These are phyloP conservation scores for Rhagium mordax DNA, from an alignment of 2,888 invertebrate species.

Conservation along the genomic window DNA sequence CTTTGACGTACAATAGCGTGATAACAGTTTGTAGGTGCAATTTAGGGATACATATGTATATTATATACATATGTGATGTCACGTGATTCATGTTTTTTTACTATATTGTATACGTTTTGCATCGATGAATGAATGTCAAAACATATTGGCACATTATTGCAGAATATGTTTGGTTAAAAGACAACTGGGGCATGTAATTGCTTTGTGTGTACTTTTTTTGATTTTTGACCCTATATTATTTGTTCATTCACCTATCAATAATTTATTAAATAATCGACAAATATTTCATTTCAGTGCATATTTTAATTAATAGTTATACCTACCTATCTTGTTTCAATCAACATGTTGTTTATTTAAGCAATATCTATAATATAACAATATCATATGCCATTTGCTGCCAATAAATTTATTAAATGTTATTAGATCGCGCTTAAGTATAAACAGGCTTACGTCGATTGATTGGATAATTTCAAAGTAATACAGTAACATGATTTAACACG, in stretches of 20 bases:
- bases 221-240: slow-evolving; percentile 24
- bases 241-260: slow-evolving; percentile 24
- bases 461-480: too few relatives aligned
- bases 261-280: background rate
- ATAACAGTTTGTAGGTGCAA: too few relatives aligned
- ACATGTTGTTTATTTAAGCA: background rate
- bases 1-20: too few relatives aligned
- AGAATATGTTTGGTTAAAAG: background rate
- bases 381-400: background rate
- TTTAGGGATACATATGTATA: too few relatives aligned
- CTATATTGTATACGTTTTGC: slow-evolving; percentile 15
- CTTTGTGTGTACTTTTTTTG: slow-evolving; percentile 16
- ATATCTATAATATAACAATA: background rate
- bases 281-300: background rate
- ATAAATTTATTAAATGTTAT: too few relatives aligned
- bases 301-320: slow-evolving; percentile 5
- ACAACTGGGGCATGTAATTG: slow-evolving; percentile 3
- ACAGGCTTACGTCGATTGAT: too few relatives aligned
- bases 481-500: too few relatives aligned
- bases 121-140: slow-evolving; percentile 12
- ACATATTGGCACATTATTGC: slow-evolving; percentile 1
- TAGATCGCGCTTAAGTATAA: too few relatives aligned
- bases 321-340: slow-evolving; percentile 1
- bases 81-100: slow-evolving; percentile 33
- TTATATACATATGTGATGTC: slow-evolving; percentile 15